Conservation (phyloP, 2,888 invertebrate genomes). For the Torymus auratus region DNA sequence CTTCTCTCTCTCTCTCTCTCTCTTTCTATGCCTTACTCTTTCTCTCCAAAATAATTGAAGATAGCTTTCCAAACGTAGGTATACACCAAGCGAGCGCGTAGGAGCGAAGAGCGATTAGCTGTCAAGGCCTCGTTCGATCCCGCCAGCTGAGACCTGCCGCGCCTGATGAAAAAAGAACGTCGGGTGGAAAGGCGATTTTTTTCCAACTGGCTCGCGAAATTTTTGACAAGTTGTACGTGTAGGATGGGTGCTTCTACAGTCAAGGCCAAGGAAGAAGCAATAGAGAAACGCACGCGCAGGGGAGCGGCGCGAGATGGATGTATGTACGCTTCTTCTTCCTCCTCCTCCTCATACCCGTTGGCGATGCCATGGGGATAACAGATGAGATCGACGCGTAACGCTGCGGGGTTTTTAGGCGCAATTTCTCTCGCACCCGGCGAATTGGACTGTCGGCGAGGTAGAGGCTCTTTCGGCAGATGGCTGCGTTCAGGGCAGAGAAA, state of each 20-base stretch:
- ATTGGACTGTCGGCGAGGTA: slow-evolving; percentile 13
- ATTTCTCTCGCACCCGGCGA: slow-evolving; percentile 24
- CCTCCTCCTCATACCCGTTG: no score
- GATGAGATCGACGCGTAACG: background rate
- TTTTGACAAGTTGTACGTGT: slow-evolving; percentile 3
- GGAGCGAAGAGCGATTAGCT: slow-evolving; percentile 29
- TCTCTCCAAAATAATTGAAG: slow-evolving; percentile 21
- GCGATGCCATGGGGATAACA: slow-evolving; percentile 12
- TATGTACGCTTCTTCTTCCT: background rate
- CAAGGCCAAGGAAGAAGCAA: slow-evolving; percentile 23
- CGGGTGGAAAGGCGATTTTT: slow-evolving; percentile 1
- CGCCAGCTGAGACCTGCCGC: background rate
- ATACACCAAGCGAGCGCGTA: background rate
- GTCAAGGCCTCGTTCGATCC: slow-evolving; percentile 25
- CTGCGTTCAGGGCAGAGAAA: no score
- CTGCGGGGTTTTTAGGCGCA: background rate
- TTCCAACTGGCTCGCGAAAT: background rate
- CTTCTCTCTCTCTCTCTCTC: no score
- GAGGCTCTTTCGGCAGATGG: no score
- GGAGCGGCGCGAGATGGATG: background rate
- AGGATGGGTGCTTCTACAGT: background rate
- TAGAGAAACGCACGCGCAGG: background rate
- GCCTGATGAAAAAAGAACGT: background rate
- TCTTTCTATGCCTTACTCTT: no score
- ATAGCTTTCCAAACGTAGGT: no score